Percentiles rank a stretch among this genome's conserved stretches.
Evolutionary conservation across 2,888 invertebrate genomes (phyloP).

Genomic region (Platynereis dumerilii): DNA sequence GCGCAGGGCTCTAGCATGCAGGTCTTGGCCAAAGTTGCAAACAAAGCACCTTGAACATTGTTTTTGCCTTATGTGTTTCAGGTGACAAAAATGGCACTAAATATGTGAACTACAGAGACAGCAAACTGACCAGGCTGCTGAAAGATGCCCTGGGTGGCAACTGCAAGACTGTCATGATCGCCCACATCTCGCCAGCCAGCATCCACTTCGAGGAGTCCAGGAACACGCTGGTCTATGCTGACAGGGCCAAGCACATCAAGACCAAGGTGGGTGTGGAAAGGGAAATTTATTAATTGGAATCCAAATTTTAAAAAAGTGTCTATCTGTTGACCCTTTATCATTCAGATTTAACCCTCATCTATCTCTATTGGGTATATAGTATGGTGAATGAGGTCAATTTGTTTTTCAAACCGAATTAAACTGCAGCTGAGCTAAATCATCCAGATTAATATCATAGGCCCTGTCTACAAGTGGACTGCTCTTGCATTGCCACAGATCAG

Average conservation of each 20-base stretch:
- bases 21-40: no score
- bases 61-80: no score
- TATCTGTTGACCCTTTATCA: not conserved
- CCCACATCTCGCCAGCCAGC: slow-evolving; percentile 87
- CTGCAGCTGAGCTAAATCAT: no score
- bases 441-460: no score
- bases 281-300: no score
- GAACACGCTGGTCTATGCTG: slow-evolving; percentile 92
- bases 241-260: slow-evolving; percentile 91
- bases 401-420: no score
- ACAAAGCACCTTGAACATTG: no score
- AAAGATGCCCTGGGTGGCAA: slow-evolving; percentile 73
- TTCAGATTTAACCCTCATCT: not conserved
- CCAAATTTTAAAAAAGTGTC: no score
- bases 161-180: slow-evolving; percentile 96
- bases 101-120: slow-evolving; percentile 95
- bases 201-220: slow-evolving; percentile 87
- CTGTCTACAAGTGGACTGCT: no score
- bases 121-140: slow-evolving; percentile 88
- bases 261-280: slow-evolving; percentile 76
- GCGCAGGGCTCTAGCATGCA: no score
- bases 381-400: not conserved
- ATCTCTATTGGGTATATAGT: not conserved
- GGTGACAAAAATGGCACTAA: slow-evolving; percentile 64
- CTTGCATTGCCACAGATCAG: no score